Evolutionary conservation across 2,888 invertebrate genomes (phyloP).

Genomic region (Stenichneumon culpator): DNA sequence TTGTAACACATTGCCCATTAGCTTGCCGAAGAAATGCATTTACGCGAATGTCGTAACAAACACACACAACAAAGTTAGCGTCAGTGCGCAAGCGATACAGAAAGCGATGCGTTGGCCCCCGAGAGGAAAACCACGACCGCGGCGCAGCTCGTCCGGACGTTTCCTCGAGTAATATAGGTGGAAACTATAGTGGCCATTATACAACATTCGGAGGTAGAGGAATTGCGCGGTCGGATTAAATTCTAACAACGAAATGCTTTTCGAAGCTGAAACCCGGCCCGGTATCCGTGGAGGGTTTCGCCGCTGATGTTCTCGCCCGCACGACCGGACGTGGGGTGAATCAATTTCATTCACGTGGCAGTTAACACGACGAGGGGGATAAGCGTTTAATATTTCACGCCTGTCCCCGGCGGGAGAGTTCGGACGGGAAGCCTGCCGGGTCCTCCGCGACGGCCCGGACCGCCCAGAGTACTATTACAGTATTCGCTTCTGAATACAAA

Average conservation of each 20-base stretch:
- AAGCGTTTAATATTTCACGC: slow-evolving; percentile 75
- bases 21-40: too few species aligned
- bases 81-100: too few species aligned
- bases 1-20: too few species aligned
- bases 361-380: slow-evolving; percentile 73
- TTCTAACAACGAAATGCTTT: slow-evolving; percentile 75
- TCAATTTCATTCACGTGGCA: slow-evolving; percentile 73
- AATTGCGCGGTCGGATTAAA: slow-evolving; percentile 71
- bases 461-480: neutral
- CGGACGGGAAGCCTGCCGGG: slow-evolving; percentile 12
- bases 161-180: slow-evolving; percentile 40
- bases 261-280: slow-evolving; percentile 63
- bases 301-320: slow-evolving; percentile 46
- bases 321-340: slow-evolving; percentile 72
- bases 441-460: slow-evolving; percentile 15
- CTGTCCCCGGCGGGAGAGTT: slow-evolving; percentile 66
- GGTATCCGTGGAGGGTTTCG: slow-evolving; percentile 59
- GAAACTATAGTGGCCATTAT: neutral
- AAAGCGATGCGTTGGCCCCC: too few species aligned
- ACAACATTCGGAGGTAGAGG: neutral
- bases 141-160: slow-evolving; percentile 32
- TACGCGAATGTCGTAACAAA: too few species aligned
- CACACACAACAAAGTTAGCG: too few species aligned
- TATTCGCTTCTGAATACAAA: slow-evolving; percentile 11
- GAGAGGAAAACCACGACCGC: too few species aligned